Percentiles rank a stretch among this genome's conserved stretches.
Conservation (phyloP, 1,140 invertebrate genomes). For the Proales similis region DNA sequence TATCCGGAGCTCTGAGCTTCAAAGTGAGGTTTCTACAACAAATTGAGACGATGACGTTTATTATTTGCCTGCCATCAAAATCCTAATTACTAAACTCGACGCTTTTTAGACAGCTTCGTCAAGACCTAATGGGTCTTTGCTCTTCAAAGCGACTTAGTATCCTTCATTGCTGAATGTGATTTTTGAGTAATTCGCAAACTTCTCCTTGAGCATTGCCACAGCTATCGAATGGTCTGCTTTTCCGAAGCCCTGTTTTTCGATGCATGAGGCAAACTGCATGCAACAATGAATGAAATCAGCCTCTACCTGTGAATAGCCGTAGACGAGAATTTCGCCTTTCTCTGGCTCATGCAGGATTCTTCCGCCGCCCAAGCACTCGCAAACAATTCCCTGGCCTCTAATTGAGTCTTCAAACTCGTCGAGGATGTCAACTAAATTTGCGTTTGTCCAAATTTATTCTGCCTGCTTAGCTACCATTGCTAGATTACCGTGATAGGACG, state of each 20-base stretch:
- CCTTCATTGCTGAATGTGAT: constrained; percentile 73
- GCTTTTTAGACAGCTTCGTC: too few relatives aligned
- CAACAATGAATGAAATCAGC: not conserved
- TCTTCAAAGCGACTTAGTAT: too few relatives aligned
- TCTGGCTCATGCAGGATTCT: constrained; percentile 68
- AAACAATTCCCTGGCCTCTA: constrained; percentile 57
- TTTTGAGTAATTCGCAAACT: constrained; percentile 63
- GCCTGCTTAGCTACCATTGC: not conserved
- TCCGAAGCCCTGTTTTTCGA: constrained; percentile 64
- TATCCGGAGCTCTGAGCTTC: too few relatives aligned
- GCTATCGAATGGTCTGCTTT: constrained; percentile 71
- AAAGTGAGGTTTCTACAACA: too few relatives aligned
- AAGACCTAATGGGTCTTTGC: too few relatives aligned
- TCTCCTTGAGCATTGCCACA: constrained; percentile 65
- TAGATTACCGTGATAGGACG: constrained; percentile 64
- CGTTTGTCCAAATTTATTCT: not conserved
- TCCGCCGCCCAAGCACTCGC: constrained; percentile 73
- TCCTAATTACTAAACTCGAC: too few relatives aligned
- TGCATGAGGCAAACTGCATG: constrained; percentile 17
- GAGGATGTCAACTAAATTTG: constrained; percentile 61
- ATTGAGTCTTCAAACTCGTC: constrained; percentile 58
- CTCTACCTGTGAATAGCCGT: constrained; percentile 72
- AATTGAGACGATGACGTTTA: too few relatives aligned
- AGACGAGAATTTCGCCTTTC: constrained; percentile 70
- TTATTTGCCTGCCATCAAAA: too few relatives aligned